Conservation (phyloP, 2,797 vertebrate species). For the Holocentrus rufus region DNA sequence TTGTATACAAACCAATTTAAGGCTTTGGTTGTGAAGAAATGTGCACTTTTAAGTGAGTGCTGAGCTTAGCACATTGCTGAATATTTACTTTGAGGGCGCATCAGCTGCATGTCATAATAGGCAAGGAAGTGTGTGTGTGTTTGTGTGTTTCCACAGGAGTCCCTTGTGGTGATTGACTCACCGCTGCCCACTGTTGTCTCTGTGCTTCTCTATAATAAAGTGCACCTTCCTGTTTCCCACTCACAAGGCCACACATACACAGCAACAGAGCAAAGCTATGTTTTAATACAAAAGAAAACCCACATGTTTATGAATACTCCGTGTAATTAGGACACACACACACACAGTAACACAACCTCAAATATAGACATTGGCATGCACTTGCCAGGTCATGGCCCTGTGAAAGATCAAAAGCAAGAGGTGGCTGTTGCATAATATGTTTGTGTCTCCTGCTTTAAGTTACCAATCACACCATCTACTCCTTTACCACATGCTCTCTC, state of each 20-base stretch:
- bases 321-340: background rate
- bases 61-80: background rate
- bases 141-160: constrained; percentile 29
- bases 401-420: constrained; percentile 15
- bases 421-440: constrained; percentile 30
- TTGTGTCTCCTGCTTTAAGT: constrained; percentile 38
- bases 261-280: constrained; percentile 21
- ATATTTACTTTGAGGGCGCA: constrained; percentile 20
- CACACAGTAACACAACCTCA: background rate
- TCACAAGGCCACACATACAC: constrained; percentile 42
- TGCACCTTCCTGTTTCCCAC: constrained; percentile 61
- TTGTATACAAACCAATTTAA: background rate
- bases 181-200: constrained; percentile 59
- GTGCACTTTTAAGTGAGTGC: background rate
- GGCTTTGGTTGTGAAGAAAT: background rate
- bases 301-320: constrained; percentile 20
- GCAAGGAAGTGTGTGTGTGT: background rate
- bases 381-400: background rate
- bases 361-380: constrained; percentile 5
- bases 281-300: constrained; percentile 21
- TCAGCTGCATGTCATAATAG: constrained; percentile 28
- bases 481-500: constrained; percentile 20
- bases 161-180: constrained; percentile 65
- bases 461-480: constrained; percentile 28
- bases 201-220: constrained; percentile 43